Percentiles rank a stretch among this genome's conserved stretches.
Evolutionary conservation across 2,797 vertebrate genomes (phyloP).

Genomic region (Pangasius krempfi): DNA sequence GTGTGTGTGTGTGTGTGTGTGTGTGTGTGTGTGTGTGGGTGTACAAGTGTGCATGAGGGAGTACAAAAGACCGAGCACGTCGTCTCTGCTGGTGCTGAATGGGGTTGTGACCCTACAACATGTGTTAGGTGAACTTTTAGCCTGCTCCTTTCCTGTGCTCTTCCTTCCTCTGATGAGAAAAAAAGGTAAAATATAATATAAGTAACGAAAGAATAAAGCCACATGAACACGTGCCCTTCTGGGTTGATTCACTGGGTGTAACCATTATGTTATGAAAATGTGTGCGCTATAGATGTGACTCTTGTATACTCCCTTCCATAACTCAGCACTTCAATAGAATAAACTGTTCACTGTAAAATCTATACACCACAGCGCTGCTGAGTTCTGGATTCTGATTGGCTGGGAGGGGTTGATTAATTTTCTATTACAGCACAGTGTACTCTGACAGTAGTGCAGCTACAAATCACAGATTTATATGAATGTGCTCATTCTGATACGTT

Average conservation of each 20-base stretch:
- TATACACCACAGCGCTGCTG: not conserved
- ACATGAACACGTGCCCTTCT: slow-evolving; percentile 40
- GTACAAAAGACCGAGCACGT: slow-evolving; percentile 28
- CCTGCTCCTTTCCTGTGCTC: slow-evolving; percentile 66
- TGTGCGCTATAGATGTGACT: slow-evolving; percentile 17
- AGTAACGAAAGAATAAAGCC: slow-evolving; percentile 50
- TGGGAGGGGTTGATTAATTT: not conserved
- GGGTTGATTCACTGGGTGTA: slow-evolving; percentile 49
- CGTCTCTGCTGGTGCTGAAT: slow-evolving; percentile 44
- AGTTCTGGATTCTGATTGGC: not conserved
- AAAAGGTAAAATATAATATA: slow-evolving; percentile 37
- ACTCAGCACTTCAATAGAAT: not conserved
- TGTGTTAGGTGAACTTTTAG: slow-evolving; percentile 76
- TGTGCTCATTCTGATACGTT: not conserved
- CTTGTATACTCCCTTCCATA: not conserved
- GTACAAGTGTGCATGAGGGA: slow-evolving; percentile 5
- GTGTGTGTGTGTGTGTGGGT: not conserved
- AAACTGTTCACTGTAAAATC: not conserved
- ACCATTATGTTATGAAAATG: slow-evolving; percentile 13
- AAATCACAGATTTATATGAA: not conserved
- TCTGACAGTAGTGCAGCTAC: not conserved
- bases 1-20: not conserved
- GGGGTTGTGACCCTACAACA: slow-evolving; percentile 71
- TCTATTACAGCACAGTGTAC: not conserved
- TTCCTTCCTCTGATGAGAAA: slow-evolving; percentile 47